A percentile compares a stretch with the other conserved stretches of the same genome.
phyloP scores from a whole-genome alignment of 2,888 invertebrate species.

The Therioaphis trifolii region DNA sequence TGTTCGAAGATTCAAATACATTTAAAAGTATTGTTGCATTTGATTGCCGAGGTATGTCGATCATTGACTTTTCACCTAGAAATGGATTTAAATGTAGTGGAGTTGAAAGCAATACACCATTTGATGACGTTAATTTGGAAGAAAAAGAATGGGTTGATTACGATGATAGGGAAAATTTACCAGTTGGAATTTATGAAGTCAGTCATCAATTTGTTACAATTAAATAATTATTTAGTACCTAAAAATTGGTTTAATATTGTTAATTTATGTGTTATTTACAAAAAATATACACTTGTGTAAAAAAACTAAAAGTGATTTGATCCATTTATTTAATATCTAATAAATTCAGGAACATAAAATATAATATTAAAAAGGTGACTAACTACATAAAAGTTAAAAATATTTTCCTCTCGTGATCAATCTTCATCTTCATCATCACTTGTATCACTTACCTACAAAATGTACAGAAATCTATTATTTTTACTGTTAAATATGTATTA shows the following conservation, averaged over 20 bases:
- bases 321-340: slow-evolving; percentile 49
- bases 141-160: slow-evolving; percentile 62
- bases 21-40: slow-evolving; percentile 58
- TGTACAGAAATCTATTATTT: too few relatives aligned
- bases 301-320: slow-evolving; percentile 32
- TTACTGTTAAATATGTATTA: neutral
- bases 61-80: slow-evolving; percentile 60
- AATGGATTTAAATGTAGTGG: slow-evolving; percentile 54
- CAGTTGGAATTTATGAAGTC: slow-evolving; percentile 61
- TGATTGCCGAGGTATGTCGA: slow-evolving; percentile 53
- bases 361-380: slow-evolving; percentile 34
- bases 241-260: neutral
- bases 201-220: slow-evolving; percentile 41
- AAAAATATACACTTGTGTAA: neutral
- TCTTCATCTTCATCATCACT: slow-evolving; percentile 60
- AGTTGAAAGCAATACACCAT: slow-evolving; percentile 45
- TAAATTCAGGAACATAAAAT: slow-evolving; percentile 52
- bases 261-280: neutral
- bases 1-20: slow-evolving; percentile 38
- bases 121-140: slow-evolving; percentile 54
- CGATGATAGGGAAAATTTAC: slow-evolving; percentile 50
- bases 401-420: neutral
- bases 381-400: slow-evolving; percentile 28
- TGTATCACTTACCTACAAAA: slow-evolving; percentile 48
- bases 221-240: slow-evolving; percentile 22